These are phyloP conservation scores for Luperina testacea DNA, from an alignment of 2,888 invertebrate genomes.

Conservation along the genomic window DNA sequence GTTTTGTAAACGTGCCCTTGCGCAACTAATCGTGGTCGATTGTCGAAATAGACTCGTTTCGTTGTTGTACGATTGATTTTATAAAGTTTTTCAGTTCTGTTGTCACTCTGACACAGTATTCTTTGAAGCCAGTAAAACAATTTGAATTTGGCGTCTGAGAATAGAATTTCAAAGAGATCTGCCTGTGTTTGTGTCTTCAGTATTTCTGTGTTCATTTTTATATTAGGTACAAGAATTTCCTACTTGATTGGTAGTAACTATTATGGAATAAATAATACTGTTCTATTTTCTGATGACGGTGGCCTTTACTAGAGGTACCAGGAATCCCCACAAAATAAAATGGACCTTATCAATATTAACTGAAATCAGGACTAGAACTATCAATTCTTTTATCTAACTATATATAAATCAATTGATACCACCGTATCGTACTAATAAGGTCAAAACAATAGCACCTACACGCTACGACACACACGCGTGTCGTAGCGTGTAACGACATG, in stretches of 20 bases:
- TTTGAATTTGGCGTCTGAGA: neutral
- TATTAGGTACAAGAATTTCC: neutral
- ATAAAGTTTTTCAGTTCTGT: constrained; percentile 53
- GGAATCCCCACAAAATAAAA: neutral
- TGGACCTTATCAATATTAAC: neutral
- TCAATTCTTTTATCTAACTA: neutral
- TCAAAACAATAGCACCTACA: constrained; percentile 34
- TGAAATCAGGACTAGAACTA: neutral
- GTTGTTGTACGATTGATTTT: constrained; percentile 51
- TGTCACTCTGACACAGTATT: constrained; percentile 34
- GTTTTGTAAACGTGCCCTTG: constrained; percentile 65
- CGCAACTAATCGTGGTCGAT: constrained; percentile 62
- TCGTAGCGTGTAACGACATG: no score
- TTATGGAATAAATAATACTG: neutral
- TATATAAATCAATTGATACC: neutral
- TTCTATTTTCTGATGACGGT: neutral
- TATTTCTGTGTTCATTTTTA: neutral
- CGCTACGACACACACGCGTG: constrained; percentile 22
- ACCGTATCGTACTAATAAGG: constrained; percentile 41
- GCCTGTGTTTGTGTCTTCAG: neutral
- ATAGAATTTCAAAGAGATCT: neutral
- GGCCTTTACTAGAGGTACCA: neutral
- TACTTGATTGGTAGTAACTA: neutral
- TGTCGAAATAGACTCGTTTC: constrained; percentile 58
- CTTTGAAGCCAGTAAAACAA: neutral